These are phyloP conservation scores for Stomatorhinus walkeri DNA, from an alignment of 2,797 vertebrate species.

Conservation along the genomic window DNA sequence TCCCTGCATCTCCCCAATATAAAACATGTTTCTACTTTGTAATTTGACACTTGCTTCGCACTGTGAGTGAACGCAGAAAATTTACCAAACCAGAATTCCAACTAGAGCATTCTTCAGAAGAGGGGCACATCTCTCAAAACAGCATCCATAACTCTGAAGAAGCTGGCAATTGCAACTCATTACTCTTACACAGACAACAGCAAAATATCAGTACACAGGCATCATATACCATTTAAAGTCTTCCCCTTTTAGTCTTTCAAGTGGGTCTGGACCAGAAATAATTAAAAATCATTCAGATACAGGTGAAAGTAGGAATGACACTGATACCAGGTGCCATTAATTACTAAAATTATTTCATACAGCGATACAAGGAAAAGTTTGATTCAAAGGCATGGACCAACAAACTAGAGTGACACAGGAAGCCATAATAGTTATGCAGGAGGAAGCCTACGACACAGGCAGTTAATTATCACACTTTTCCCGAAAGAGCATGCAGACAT, in stretches of 20 bases:
- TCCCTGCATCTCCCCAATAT: background rate
- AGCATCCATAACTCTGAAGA: background rate
- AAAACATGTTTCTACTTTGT: background rate
- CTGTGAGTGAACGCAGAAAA: background rate
- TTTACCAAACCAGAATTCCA: background rate
- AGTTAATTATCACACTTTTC: constrained; percentile 10
- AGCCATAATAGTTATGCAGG: background rate
- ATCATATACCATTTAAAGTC: background rate
- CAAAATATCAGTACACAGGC: background rate
- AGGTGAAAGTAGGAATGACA: background rate
- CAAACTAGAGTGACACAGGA: background rate
- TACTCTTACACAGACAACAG: background rate
- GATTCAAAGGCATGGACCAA: background rate
- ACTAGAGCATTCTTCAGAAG: background rate
- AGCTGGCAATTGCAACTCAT: background rate
- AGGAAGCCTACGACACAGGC: background rate
- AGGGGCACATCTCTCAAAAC: background rate
- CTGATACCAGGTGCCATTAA: background rate
- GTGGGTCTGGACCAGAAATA: background rate
- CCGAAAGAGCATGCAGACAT: background rate
- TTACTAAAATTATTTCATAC: background rate
- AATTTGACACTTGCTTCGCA: background rate
- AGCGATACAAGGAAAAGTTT: background rate
- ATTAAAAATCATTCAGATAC: background rate
- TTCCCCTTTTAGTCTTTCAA: background rate